phyloP scores from a whole-genome alignment of 53 echinoderm and acorn worm species.

The Arbacia lixula region DNA sequence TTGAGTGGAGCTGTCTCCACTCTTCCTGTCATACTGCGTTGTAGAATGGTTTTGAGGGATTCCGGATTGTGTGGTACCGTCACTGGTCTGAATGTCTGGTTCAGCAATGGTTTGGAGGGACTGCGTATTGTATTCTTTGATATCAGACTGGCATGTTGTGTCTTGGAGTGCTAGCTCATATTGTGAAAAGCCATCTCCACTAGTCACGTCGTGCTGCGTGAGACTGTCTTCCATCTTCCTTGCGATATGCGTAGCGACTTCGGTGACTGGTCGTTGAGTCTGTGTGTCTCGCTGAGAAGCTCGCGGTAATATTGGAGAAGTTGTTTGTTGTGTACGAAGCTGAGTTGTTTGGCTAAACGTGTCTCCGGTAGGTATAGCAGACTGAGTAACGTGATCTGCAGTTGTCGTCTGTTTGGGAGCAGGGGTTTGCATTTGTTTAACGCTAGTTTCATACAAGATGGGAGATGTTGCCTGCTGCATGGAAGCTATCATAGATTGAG shows the following conservation, averaged over 20 bases:
- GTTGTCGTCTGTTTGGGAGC: too few relatives aligned
- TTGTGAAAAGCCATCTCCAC: conserved; percentile 9
- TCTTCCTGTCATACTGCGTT: conserved; percentile 14
- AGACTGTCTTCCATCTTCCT: background rate
- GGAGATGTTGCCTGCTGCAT: conserved; percentile 27
- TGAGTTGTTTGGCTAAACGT: too few relatives aligned
- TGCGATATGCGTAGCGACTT: background rate
- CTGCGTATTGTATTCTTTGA: too few relatives aligned
- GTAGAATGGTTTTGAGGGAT: background rate
- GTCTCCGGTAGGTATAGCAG: too few relatives aligned
- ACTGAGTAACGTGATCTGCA: too few relatives aligned
- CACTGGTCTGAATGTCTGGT: background rate
- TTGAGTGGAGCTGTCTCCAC: conserved; percentile 10
- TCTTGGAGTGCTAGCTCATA: background rate
- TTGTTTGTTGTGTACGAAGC: too few relatives aligned
- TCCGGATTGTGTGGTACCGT: conserved; percentile 1
- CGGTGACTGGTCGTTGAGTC: background rate
- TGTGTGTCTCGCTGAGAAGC: too few relatives aligned
- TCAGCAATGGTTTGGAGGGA: conserved; percentile 6
- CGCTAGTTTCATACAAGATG: too few relatives aligned
- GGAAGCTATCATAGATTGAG: background rate
- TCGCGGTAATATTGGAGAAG: too few relatives aligned
- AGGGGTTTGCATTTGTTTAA: too few relatives aligned
- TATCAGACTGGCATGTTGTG: background rate
- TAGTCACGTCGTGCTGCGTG: background rate